Conservation (phyloP, 35 echinoderm and acorn worm genomes). For the Lytechinus variegatus region DNA sequence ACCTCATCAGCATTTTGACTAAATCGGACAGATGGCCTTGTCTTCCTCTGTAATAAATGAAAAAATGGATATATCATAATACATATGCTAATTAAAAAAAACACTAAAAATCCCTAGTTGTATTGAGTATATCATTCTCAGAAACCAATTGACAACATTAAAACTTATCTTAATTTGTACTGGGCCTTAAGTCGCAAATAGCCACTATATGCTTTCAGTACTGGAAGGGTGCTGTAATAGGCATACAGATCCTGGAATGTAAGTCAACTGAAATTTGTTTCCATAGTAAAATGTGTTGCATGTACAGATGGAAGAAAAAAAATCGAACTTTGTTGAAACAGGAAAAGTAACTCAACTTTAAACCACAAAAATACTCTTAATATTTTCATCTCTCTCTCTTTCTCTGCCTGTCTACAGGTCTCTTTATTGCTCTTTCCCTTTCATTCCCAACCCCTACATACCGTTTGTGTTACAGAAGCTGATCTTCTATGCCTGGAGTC, state of each 20-base stretch:
- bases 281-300: too few relatives aligned
- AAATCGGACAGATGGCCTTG: slow-evolving; percentile 22
- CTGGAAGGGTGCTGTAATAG: too few relatives aligned
- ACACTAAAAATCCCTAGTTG: neutral
- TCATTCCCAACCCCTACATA: neutral
- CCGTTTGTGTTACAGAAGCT: neutral
- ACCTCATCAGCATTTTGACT: slow-evolving; percentile 45
- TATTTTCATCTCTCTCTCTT: neutral
- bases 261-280: too few relatives aligned
- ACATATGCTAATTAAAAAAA: neutral
- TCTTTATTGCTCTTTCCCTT: neutral
- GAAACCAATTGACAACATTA: neutral
- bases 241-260: too few relatives aligned
- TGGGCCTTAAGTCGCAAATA: too few relatives aligned
- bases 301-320: too few relatives aligned
- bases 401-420: neutral
- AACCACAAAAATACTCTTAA: too few relatives aligned
- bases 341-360: too few relatives aligned
- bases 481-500: slow-evolving; percentile 18
- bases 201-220: too few relatives aligned
- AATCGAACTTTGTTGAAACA: too few relatives aligned
- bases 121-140: neutral
- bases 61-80: neutral
- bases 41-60: neutral
- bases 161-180: too few relatives aligned